A percentile compares a stretch with the other conserved stretches of the same genome.
Conservation (phyloP, 2,113 vertebrate species). For the Genyomyrus donnyi region DNA sequence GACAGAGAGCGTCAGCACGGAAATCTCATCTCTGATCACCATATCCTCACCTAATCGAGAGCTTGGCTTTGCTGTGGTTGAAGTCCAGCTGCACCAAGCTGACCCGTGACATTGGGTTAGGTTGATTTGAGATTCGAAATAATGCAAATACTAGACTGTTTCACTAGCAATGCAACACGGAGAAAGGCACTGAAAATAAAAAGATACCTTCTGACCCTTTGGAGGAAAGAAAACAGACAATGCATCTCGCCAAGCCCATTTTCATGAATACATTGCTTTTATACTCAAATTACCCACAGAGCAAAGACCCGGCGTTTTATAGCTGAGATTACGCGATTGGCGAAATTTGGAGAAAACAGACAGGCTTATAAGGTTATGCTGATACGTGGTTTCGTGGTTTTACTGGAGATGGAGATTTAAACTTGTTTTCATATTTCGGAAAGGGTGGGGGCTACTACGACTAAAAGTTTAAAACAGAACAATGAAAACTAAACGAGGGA, state of each 20-base stretch:
- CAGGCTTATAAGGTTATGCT: neutral
- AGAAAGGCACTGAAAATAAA: neutral
- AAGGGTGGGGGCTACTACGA: neutral
- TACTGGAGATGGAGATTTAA: neutral
- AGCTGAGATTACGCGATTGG: neutral
- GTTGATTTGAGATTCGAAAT: neutral
- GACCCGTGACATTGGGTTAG: neutral
- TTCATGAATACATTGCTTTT: neutral
- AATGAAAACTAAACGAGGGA: neutral
- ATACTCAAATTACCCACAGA: neutral
- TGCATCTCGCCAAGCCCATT: neutral
- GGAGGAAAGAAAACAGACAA: neutral
- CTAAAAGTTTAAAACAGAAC: neutral
- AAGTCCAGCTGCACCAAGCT: neutral
- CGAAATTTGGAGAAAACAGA: neutral
- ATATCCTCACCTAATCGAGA: neutral
- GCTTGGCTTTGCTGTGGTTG: neutral
- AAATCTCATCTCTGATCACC: neutral
- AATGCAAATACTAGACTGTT: neutral
- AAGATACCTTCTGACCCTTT: neutral
- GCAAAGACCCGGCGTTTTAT: neutral
- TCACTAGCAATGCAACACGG: neutral
- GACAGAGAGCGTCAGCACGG: neutral
- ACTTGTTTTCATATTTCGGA: neutral
- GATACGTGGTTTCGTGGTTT: neutral